Evolutionary conservation across 2,888 invertebrate genomes (phyloP), one percentile per base, ranked within the genome.

Genomic region (Parnassius mnemosyne): DNA sequence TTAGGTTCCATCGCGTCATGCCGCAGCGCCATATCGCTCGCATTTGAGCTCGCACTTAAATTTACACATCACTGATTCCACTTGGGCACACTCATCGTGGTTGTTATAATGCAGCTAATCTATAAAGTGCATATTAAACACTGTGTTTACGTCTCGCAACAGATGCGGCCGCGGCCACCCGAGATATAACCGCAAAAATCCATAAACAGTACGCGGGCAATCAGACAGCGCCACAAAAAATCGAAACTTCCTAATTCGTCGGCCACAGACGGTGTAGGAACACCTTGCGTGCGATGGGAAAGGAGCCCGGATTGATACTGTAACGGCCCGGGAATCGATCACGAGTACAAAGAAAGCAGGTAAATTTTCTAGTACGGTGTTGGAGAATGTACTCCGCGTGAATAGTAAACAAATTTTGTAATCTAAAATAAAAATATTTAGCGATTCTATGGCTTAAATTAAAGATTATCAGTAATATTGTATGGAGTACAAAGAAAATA

Each of bases 1-100:
- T 69, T 76, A 1, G 87, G 73, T 72, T 94, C 92, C 85, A 92
- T 91, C 66, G 80, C 77, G 77, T 89, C 84, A 78, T 86, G 84
- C 64, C 88, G 78, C 58, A 86, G 66, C 20, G 86, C 84, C 89
- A 89, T 89, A 61, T 62, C 67, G 60, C 61, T 66, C 63, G 60
- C 63, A 81, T 79, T 83, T 87, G 75, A 83, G 84, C 74, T 85
- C 87, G 70, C 83, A 83, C 74, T 84, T 86, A 70, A 84, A 83
- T 43, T 25, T 50, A 70, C 81, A 81, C 80, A 81, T 85, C 66
- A 73, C 76, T 65, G 76, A 74, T 73, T 76, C 77, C 84, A 83
- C 83, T 76, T 81, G 81, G 81, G 74, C 69, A 68, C 69, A 65
- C 69, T 69, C 64, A 68, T 69, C 59, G 63, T 60, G 68, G 16